phyloP scores from a whole-genome alignment of 2,888 invertebrate genomes.

The Bellardia pandia region DNA sequence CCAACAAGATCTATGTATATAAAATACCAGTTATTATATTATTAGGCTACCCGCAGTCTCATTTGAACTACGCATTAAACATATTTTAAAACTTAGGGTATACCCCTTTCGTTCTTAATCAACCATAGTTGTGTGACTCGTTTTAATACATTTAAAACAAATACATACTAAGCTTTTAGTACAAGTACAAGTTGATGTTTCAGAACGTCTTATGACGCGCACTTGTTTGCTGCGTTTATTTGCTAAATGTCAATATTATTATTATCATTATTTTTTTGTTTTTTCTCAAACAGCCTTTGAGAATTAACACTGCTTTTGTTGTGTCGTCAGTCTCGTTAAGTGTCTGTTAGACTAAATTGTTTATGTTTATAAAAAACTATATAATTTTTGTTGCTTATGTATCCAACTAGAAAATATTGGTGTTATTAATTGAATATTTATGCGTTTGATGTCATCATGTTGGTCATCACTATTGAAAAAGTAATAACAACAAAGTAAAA shows the following conservation, averaged over 20 bases:
- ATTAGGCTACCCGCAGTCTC: too few relatives aligned
- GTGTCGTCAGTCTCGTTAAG: background rate
- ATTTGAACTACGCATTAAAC: too few relatives aligned
- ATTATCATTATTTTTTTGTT: background rate
- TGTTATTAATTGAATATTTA: slow-evolving; percentile 75
- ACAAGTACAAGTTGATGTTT: background rate
- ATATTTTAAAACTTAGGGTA: background rate
- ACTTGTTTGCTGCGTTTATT: background rate
- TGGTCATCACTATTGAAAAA: slow-evolving; percentile 53
- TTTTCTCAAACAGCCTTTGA: slow-evolving; percentile 32
- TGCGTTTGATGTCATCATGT: slow-evolving; percentile 78
- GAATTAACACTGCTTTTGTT: slow-evolving; percentile 29
- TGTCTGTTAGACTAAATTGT: slow-evolving; percentile 32
- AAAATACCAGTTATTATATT: too few relatives aligned
- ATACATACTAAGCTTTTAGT: background rate
- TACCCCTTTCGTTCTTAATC: background rate
- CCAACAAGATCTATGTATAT: too few relatives aligned
- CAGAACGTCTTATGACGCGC: background rate
- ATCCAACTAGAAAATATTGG: slow-evolving; percentile 61
- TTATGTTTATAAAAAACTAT: slow-evolving; percentile 12
- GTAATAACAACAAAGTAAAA: background rate
- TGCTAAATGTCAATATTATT: slow-evolving; percentile 42
- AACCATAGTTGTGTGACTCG: background rate
- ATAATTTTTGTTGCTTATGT: slow-evolving; percentile 28
- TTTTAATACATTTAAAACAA: background rate